Evolutionary conservation across 2,888 invertebrate species (phyloP), one percentile per base, ranked within the genome.

Genomic region (Lithodes maja): DNA sequence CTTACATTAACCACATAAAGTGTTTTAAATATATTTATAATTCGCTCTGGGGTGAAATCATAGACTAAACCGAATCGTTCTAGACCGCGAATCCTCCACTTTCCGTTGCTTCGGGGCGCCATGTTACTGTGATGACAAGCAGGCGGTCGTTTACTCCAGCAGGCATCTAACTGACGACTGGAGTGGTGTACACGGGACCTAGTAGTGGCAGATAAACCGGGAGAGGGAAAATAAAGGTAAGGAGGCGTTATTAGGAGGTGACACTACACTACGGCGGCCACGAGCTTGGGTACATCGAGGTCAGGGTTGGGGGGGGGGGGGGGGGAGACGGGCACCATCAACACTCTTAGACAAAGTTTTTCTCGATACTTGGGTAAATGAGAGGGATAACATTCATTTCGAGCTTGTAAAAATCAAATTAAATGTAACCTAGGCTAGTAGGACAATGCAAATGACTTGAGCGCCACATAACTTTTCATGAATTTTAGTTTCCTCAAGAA

Each of bases 121-220:
- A 61, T 61, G 61, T 61, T 61, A 61, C 61, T 61, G 61, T 5
- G 61, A 61, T 61, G 61, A 74, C 74, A 74, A n/a, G 33, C 74
- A 74, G 17, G 7, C 74, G 33, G 17, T n/a, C 74, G 33, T 33
- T 1, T 33, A 74, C 74, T 17, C 74, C n/a, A n/a, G 5, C 74
- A 74, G 17, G 33, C 74, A 74, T 5, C n/a, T 33, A n/a, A 7
- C 9, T 7, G 17, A 74, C 9, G 15, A 74, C 33, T n/a, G n/a
- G n/a, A 74, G 12, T 7, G n/a, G 74, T n/a, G 12, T n/a, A 74
- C 7, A 17, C 7, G 15, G 33, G 17, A 74, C 7, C 7, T 74
- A 17, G 17, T 17, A 33, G 33, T 17, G 7, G 17, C 5, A n/a
- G n/a, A n/a, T 9, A 17, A 7, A 7, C 77, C 12, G 5, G 5